Conservation (phyloP, 2,113 vertebrate species). For the Chloebia gouldiae region DNA sequence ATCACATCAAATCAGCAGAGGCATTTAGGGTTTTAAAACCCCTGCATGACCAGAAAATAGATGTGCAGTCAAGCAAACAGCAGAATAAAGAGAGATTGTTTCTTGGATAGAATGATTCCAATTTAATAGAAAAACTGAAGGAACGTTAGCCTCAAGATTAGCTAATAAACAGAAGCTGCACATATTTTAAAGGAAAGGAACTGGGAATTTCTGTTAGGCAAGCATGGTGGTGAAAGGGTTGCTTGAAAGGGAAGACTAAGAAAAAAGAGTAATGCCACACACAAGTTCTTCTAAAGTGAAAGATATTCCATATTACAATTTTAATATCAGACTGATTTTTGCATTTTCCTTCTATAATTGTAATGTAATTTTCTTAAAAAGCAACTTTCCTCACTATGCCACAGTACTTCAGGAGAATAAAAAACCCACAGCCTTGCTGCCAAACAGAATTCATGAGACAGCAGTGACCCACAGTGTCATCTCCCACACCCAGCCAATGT, state of each 20-base stretch:
- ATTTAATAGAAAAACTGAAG: background rate
- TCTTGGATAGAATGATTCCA: background rate
- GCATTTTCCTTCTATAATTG: background rate
- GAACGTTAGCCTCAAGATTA: background rate
- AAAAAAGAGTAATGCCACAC: background rate
- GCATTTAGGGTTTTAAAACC: background rate
- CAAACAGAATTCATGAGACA: background rate
- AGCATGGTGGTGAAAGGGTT: background rate
- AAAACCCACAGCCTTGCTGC: background rate
- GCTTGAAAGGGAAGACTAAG: background rate
- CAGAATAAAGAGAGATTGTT: background rate
- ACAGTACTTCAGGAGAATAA: background rate
- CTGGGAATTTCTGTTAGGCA: background rate
- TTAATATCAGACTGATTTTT: background rate
- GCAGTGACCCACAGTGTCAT: background rate
- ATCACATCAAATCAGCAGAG: background rate
- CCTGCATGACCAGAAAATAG: background rate
- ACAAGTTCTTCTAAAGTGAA: background rate
- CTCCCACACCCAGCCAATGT: background rate
- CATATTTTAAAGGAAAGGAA: background rate
- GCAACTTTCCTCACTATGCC: background rate
- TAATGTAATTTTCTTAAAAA: background rate
- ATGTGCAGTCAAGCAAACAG: background rate
- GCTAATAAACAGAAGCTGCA: background rate
- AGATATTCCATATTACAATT: background rate